These are phyloP conservation scores for Dreissena polymorpha DNA, from an alignment of 1,140 invertebrate genomes.

Conservation along the genomic window DNA sequence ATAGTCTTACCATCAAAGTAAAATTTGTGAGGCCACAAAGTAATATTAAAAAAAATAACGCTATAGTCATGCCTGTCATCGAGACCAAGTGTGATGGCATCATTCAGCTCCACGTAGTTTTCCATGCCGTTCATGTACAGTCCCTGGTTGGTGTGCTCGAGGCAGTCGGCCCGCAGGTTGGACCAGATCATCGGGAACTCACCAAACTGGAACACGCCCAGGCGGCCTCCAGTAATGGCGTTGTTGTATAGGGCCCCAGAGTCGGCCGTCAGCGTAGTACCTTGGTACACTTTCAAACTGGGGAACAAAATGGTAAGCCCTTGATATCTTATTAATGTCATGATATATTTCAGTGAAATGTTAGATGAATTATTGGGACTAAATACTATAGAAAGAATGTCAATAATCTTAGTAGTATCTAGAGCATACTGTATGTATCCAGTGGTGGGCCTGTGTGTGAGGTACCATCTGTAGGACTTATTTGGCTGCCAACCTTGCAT, in stretches of 20 bases:
- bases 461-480: constrained; percentile 60
- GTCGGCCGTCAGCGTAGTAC: constrained; percentile 38
- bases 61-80: constrained; percentile 15
- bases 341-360: too few relatives aligned
- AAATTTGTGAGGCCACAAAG: too few relatives aligned
- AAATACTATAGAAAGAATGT: too few relatives aligned
- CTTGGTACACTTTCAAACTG: constrained; percentile 52
- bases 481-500: constrained; percentile 57
- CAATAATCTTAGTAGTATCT: too few relatives aligned
- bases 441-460: constrained; percentile 52
- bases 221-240: constrained; percentile 57
- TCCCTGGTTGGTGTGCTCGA: constrained; percentile 54
- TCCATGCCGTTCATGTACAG: constrained; percentile 57
- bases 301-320: neutral
- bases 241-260: constrained; percentile 60
- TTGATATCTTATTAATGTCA: too few relatives aligned
- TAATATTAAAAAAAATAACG: too few relatives aligned
- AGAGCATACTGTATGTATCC: constrained; percentile 59
- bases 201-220: constrained; percentile 57
- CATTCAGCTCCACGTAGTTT: constrained; percentile 56
- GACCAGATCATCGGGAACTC: constrained; percentile 54
- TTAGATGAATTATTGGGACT: too few relatives aligned
- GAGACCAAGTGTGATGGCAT: constrained; percentile 21
- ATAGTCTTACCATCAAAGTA: too few relatives aligned
- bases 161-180: constrained; percentile 40